phyloP scores from a whole-genome alignment of 92 coral and sea anemone genomes.

The Umimayanthus kanabou region DNA sequence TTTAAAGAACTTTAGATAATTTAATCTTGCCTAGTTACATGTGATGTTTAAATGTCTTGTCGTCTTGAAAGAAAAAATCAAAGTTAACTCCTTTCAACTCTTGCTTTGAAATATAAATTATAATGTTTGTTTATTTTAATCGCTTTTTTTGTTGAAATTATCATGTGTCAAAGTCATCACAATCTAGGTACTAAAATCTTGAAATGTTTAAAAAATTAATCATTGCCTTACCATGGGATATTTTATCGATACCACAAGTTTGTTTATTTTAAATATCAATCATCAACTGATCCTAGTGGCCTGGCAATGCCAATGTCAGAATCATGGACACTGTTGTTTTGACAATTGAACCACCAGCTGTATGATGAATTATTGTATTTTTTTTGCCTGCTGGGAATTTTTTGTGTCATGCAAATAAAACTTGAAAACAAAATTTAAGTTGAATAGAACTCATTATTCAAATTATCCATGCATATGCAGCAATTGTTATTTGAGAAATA shows the following conservation, averaged over 20 bases:
- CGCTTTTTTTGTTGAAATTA: no score
- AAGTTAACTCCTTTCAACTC: no score
- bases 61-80: no score
- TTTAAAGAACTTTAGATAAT: no score
- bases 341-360: background rate
- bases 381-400: background rate
- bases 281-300: background rate
- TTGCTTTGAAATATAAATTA: no score
- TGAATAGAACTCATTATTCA: background rate
- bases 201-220: slow-evolving; percentile 4
- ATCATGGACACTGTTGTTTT: background rate
- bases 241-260: background rate
- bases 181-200: background rate
- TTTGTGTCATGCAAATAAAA: background rate
- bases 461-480: background rate
- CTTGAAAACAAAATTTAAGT: background rate
- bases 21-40: no score
- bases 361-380: no score
- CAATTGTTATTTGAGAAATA: background rate
- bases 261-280: background rate
- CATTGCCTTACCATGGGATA: background rate
- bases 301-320: background rate
- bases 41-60: no score
- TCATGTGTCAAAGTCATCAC: background rate
- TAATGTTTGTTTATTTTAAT: no score